Evolutionary conservation across 37 sponge, comb jelly and placozoan species (phyloP).

Genomic region (Agelas oroides): DNA sequence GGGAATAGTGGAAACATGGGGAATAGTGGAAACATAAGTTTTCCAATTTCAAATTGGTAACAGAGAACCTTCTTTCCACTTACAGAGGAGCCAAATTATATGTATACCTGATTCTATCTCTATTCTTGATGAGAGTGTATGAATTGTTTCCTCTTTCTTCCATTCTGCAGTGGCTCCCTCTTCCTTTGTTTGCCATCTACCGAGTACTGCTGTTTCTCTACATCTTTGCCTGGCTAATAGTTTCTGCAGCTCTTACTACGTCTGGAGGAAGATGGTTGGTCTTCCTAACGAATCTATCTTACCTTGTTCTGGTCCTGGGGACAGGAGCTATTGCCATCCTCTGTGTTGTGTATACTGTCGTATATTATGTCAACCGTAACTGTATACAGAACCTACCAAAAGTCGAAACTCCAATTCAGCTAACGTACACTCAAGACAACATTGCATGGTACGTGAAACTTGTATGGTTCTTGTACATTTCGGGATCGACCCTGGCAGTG

Average conservation of each 20-base stretch:
- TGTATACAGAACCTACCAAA: neutral
- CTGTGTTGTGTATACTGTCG: constrained; percentile 10
- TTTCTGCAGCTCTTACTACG: too few relatives aligned
- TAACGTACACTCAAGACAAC: constrained; percentile 36
- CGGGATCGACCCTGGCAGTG: neutral
- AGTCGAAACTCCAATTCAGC: neutral
- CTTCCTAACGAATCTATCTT: constrained; percentile 41
- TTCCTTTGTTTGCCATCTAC: constrained; percentile 52
- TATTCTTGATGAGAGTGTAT: too few relatives aligned
- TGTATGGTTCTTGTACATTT: constrained; percentile 45
- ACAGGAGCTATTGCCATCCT: constrained; percentile 1
- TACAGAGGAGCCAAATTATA: too few relatives aligned
- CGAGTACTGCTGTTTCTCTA: constrained; percentile 38
- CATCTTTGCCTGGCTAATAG: constrained; percentile 38
- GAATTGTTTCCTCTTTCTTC: too few relatives aligned
- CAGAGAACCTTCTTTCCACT: too few relatives aligned
- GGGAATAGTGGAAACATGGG: too few relatives aligned
- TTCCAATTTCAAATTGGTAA: too few relatives aligned
- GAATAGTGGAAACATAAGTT: too few relatives aligned
- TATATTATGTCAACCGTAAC: neutral
- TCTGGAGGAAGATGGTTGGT: constrained; percentile 21
- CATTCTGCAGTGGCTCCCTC: constrained; percentile 50
- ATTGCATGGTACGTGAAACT: constrained; percentile 58
- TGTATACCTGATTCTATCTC: too few relatives aligned
- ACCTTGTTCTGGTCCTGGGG: constrained; percentile 17